These are phyloP conservation scores for Aulostomus chinensis DNA, from an alignment of 2,797 vertebrate species.

Conservation along the genomic window DNA sequence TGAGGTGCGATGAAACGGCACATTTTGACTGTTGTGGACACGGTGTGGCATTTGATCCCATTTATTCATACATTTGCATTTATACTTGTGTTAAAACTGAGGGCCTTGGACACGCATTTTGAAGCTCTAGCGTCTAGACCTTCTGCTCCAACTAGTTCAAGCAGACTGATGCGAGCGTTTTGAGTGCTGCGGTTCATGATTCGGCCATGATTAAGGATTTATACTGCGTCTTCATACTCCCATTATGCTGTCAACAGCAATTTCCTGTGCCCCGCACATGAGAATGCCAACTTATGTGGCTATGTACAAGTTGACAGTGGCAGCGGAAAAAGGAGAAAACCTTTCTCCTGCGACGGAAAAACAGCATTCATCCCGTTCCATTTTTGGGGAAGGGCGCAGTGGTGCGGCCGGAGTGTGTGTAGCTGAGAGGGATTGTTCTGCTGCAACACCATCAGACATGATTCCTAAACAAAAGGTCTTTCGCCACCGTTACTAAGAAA, in stretches of 20 bases:
- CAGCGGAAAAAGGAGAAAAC: conserved; percentile 75
- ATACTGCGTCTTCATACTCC: conserved; percentile 71
- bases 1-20: conserved; percentile 29
- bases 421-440: conserved; percentile 50
- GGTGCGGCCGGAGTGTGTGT: conserved; percentile 38
- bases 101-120: no score
- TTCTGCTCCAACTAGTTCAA: conserved; percentile 27
- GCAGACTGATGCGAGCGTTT: conserved; percentile 57
- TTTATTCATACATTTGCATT: conserved; percentile 1
- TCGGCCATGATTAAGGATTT: conserved; percentile 78
- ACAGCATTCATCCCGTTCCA: conserved; percentile 78
- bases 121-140: no score
- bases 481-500: no score
- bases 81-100: no score
- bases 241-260: conserved; percentile 76
- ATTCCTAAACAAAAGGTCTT: conserved; percentile 58
- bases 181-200: conserved; percentile 70
- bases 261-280: conserved; percentile 64
- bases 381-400: conserved; percentile 66
- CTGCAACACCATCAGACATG: conserved; percentile 56
- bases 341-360: conserved; percentile 74
- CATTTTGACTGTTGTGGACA: conserved; percentile 28
- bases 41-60: conserved; percentile 30
- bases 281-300: conserved; percentile 68
- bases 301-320: conserved; percentile 72